These are phyloP conservation scores for Drosophila simulans DNA, from an alignment of 1,140 invertebrate species.

Conservation along the genomic window DNA sequence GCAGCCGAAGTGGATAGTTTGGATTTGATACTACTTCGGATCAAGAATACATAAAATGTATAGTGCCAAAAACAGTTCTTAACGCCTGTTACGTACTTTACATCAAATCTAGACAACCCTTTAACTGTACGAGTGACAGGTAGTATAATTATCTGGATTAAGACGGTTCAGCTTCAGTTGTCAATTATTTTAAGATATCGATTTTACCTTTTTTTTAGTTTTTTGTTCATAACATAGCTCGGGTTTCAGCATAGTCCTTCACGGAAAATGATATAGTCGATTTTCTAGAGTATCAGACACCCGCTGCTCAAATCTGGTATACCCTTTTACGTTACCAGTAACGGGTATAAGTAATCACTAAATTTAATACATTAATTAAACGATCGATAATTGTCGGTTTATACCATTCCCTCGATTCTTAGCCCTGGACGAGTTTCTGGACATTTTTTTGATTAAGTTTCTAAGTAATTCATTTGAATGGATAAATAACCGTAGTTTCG, in stretches of 20 bases:
- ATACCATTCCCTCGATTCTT: constrained; percentile 1
- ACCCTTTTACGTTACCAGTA: too few relatives aligned
- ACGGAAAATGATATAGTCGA: constrained; percentile 5
- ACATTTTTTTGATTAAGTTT: not conserved
- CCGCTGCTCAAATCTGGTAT: too few relatives aligned
- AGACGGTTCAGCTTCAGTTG: constrained; percentile 40
- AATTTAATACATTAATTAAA: constrained; percentile 8
- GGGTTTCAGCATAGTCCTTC: constrained; percentile 43
- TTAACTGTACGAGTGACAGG: too few relatives aligned
- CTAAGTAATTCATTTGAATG: not conserved
- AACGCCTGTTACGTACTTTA: too few relatives aligned
- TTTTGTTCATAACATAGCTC: constrained; percentile 53
- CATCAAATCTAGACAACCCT: too few relatives aligned
- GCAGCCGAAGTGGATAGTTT: too few relatives aligned
- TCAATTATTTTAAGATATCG: constrained; percentile 20
- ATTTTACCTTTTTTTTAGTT: constrained; percentile 30
- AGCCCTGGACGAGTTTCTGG: constrained; percentile 14
- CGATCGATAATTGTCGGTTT: constrained; percentile 4
- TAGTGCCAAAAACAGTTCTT: too few relatives aligned
- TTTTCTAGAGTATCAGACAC: too few relatives aligned
- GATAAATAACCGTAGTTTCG: too few relatives aligned
- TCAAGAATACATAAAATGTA: too few relatives aligned
- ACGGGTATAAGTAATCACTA: too few relatives aligned
- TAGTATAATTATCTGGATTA: not conserved
- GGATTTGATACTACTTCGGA: too few relatives aligned